These are phyloP conservation scores for Drosophila anomelani DNA, from an alignment of 2,888 invertebrate genomes.

Conservation along the genomic window DNA sequence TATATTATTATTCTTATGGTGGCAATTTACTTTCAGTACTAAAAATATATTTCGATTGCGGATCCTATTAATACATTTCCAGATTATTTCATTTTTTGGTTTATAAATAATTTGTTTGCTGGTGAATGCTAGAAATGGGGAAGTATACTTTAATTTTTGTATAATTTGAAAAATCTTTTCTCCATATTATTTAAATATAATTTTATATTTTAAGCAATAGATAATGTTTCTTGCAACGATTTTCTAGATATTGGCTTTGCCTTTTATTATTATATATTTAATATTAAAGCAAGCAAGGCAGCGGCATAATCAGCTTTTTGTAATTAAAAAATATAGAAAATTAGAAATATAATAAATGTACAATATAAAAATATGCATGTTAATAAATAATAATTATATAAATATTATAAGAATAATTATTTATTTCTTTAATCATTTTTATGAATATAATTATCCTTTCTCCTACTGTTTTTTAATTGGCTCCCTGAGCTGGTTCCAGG, in stretches of 20 bases:
- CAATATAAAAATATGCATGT: no score
- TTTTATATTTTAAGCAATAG: neutral
- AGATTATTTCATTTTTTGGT: neutral
- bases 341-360: no score
- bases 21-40: neutral
- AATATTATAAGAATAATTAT: neutral
- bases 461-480: neutral
- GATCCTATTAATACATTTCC: no score
- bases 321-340: no score
- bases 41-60: neutral
- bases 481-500: conserved; percentile 33
- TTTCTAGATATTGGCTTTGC: no score
- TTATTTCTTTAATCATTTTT: neutral
- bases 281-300: no score
- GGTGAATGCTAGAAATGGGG: no score
- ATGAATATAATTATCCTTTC: neutral
- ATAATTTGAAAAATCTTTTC: neutral
- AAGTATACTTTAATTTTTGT: neutral
- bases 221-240: neutral
- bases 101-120: neutral
- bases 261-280: no score
- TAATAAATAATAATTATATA: no score
- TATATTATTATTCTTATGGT: neutral
- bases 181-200: neutral
- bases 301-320: neutral